Percentiles rank a stretch among this genome's conserved stretches.
phyloP scores from a whole-genome alignment of 2,888 invertebrate genomes.

The Neria commutata region DNA sequence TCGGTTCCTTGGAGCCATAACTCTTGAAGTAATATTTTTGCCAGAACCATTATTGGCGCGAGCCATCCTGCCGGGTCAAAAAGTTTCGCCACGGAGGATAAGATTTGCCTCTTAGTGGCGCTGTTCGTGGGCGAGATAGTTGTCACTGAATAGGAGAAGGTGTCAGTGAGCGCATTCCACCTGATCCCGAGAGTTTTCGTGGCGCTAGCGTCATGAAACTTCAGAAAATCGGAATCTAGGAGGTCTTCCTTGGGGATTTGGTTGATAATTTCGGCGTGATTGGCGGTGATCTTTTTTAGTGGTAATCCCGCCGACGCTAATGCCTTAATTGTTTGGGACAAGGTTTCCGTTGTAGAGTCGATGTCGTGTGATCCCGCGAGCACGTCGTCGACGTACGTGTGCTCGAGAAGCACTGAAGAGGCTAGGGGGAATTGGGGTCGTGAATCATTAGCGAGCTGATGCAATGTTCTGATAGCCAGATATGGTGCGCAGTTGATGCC shows the following conservation, averaged over 20 bases:
- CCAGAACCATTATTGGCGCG: not conserved
- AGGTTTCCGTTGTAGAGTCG: not conserved
- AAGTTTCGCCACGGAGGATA: not conserved
- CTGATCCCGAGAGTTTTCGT: slow-evolving; percentile 9
- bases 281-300: slow-evolving; percentile 4
- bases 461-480: slow-evolving; percentile 21
- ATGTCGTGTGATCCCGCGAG: slow-evolving; percentile 19
- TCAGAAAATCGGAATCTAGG: not conserved
- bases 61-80: no score
- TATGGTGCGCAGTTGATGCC: slow-evolving; percentile 20
- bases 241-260: not conserved
- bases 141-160: not conserved
- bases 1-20: not conserved
- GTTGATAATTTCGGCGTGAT: not conserved
- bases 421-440: slow-evolving; percentile 8
- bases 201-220: slow-evolving; percentile 7
- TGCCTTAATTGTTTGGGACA: not conserved
- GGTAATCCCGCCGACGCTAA: slow-evolving; percentile 16
- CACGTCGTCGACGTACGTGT: slow-evolving; percentile 26
- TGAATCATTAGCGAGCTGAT: slow-evolving; percentile 19
- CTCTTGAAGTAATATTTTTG: no score
- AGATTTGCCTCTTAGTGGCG: not conserved
- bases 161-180: slow-evolving; percentile 3
- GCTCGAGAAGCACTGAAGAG: slow-evolving; percentile 1
- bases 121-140: not conserved